phyloP scores from a whole-genome alignment of 2,888 invertebrate species.

The Trachelus tabidus region DNA sequence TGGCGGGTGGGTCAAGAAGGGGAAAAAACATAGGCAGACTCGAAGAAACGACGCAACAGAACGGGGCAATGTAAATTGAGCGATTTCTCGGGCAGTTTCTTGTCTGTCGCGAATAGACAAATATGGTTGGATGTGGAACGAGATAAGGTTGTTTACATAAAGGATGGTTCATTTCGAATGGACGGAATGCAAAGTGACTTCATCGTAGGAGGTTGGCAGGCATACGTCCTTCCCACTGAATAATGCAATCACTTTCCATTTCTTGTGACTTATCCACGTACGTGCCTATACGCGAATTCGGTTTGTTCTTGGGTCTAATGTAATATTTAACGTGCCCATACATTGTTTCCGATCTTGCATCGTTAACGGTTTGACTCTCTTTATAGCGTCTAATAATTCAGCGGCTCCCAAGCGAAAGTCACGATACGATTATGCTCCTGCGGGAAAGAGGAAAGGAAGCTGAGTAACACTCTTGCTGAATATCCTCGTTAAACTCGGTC shows the following conservation, averaged over 20 bases:
- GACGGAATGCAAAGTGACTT: slow-evolving; percentile 23
- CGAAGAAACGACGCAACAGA: not conserved
- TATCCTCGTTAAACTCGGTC: not conserved
- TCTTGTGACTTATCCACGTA: not conserved
- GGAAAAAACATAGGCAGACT: not conserved
- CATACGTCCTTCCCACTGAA: not conserved
- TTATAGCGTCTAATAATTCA: not conserved
- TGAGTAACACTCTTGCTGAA: not conserved
- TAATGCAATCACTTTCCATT: not conserved
- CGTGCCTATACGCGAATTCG: not conserved
- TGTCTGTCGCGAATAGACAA: slow-evolving; percentile 13
- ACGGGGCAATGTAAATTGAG: slow-evolving; percentile 1
- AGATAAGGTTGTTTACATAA: slow-evolving; percentile 22
- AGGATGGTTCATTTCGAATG: slow-evolving; percentile 15
- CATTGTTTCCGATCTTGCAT: not conserved
- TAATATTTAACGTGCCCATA: not conserved
- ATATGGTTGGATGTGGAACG: slow-evolving; percentile 19
- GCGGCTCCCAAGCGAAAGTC: not conserved
- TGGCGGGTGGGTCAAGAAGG: not conserved
- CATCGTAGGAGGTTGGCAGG: slow-evolving; percentile 10
- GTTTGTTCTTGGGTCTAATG: not conserved
- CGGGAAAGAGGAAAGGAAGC: not conserved
- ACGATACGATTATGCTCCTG: not conserved
- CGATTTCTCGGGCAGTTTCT: not conserved
- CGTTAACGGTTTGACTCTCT: not conserved